Conservation (phyloP, 2,888 invertebrate genomes). For the Gonocerus acuteangulatus region DNA sequence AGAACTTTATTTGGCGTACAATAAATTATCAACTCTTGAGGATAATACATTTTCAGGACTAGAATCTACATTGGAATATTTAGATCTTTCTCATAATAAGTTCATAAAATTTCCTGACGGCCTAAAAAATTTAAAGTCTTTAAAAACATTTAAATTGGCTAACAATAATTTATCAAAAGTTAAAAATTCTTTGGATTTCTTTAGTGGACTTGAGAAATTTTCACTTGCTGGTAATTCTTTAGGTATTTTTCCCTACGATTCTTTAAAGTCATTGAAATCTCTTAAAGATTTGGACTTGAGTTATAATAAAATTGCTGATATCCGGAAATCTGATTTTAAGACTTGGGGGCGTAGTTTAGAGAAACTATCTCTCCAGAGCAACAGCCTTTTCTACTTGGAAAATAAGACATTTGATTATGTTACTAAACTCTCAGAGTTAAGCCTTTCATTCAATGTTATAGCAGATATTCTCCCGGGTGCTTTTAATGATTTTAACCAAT, state of each 20-base stretch:
- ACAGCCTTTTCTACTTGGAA: constrained; percentile 62
- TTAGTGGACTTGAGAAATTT: background rate
- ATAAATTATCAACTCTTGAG: constrained; percentile 47
- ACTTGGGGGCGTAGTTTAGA: constrained; percentile 72
- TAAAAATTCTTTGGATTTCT: background rate
- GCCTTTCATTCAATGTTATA: constrained; percentile 83
- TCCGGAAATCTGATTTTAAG: constrained; percentile 53
- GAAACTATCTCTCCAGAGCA: constrained; percentile 73
- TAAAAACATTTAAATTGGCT: constrained; percentile 56
- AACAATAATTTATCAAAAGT: background rate
- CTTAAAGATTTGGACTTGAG: constrained; percentile 77
- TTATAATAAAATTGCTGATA: constrained; percentile 71
- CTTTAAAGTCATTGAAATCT: constrained; percentile 51
- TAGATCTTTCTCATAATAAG: constrained; percentile 75
- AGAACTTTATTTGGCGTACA: constrained; percentile 70
- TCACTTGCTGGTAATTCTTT: constrained; percentile 9
- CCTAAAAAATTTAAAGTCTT: constrained; percentile 55
- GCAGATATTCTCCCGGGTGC: constrained; percentile 71
- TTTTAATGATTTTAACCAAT: constrained; percentile 62
- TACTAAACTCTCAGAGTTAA: constrained; percentile 73
- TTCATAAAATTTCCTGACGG: constrained; percentile 63
- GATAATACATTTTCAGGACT: constrained; percentile 65
- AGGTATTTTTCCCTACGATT: background rate
- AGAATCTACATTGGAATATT: constrained; percentile 65
- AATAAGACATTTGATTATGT: constrained; percentile 64